A percentile compares a stretch with the other conserved stretches of the same genome.
Conservation (phyloP, 2,113 vertebrate genomes). For the Salvelinus alpinus region DNA sequence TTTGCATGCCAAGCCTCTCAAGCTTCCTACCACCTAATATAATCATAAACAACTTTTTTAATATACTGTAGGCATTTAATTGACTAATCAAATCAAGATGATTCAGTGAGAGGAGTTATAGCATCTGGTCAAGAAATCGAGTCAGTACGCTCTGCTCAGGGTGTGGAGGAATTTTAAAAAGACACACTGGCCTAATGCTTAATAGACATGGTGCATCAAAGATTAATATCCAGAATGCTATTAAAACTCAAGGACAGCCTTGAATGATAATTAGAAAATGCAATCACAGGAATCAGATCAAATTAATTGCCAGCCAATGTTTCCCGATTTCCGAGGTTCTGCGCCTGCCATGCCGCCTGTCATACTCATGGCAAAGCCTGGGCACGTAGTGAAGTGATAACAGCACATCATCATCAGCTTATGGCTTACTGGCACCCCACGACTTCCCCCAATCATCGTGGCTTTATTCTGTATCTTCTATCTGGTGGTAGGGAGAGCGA, state of each 20-base stretch:
- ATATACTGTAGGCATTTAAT: slow-evolving; percentile 53
- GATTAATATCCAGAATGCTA: slow-evolving; percentile 79
- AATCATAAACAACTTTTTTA: slow-evolving; percentile 66
- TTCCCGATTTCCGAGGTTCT: slow-evolving; percentile 59
- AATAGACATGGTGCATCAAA: slow-evolving; percentile 73
- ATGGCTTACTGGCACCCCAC: slow-evolving; percentile 25
- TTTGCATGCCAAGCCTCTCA: slow-evolving; percentile 34
- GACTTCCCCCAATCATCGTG: neutral
- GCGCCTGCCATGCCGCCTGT: slow-evolving; percentile 25
- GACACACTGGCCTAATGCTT: slow-evolving; percentile 67
- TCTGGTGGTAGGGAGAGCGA: neutral
- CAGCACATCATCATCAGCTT: slow-evolving; percentile 28
- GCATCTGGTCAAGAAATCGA: slow-evolving; percentile 59
- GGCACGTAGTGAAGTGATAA: slow-evolving; percentile 22
- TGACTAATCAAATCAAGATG: slow-evolving; percentile 57
- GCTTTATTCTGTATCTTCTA: neutral
- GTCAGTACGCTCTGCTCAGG: slow-evolving; percentile 41
- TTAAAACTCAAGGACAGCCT: slow-evolving; percentile 79
- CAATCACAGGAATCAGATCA: slow-evolving; percentile 75
- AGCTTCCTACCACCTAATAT: slow-evolving; percentile 48
- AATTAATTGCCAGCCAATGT: slow-evolving; percentile 70
- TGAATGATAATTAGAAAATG: slow-evolving; percentile 80
- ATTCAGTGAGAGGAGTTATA: slow-evolving; percentile 58
- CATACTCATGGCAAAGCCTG: slow-evolving; percentile 37
- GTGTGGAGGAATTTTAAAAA: slow-evolving; percentile 67